Percentiles rank a stretch among this genome's conserved stretches.
phyloP scores from a whole-genome alignment of 2,888 invertebrate genomes.

The Cosmia trapezina region DNA sequence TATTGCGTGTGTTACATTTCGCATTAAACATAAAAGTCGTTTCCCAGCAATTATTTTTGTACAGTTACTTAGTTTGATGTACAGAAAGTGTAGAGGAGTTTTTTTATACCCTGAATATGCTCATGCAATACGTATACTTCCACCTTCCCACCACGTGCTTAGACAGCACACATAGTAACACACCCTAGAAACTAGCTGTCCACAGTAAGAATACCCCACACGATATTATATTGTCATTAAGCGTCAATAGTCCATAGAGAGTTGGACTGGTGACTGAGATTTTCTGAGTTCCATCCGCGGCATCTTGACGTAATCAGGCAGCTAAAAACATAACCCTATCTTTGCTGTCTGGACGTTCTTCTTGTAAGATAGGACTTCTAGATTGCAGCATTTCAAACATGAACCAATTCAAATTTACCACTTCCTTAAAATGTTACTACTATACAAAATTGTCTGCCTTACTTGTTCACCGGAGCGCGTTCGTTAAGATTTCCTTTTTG shows the following conservation, averaged over 20 bases:
- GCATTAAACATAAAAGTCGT: not conserved
- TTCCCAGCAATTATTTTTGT: not conserved
- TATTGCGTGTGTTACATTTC: not conserved
- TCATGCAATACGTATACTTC: too few relatives aligned
- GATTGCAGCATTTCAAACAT: not conserved
- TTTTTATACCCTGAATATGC: too few relatives aligned
- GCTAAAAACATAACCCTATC: not conserved
- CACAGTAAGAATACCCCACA: not conserved
- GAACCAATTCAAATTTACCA: not conserved
- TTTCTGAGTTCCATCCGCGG: not conserved
- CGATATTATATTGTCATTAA: constrained; percentile 1
- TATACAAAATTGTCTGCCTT: not conserved
- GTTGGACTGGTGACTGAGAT: not conserved
- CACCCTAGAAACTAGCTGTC: not conserved
- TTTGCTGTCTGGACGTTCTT: not conserved
- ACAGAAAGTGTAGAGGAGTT: not conserved
- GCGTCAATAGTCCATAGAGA: not conserved
- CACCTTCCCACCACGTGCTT: too few relatives aligned
- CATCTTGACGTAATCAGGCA: too few relatives aligned
- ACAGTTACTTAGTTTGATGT: not conserved
- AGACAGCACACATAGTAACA: not conserved
- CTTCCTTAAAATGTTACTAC: not conserved
- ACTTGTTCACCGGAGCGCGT: not conserved
- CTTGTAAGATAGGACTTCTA: not conserved
- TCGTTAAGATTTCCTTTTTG: not conserved